Base-by-base conservation (phyloP, 1,140 invertebrate genomes). In the Dermatophagoides farinae region DNA sequence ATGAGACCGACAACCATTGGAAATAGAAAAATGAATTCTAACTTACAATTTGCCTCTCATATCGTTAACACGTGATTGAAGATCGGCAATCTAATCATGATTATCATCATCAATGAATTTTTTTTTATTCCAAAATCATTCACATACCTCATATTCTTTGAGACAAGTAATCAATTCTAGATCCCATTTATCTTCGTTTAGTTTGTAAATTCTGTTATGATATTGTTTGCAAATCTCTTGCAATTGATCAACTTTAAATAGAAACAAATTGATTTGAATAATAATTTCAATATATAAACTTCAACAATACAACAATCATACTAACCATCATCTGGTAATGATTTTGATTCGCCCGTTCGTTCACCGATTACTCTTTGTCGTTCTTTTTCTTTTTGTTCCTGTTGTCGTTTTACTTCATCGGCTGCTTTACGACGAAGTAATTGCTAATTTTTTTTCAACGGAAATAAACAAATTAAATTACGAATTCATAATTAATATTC, bases 101-200 rank as follows among this genome's bases (percentile, higher is more conserved):
- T 6, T 6, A 6, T 43, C 12, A 43, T 43, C n/a, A 16, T 6
- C 5, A 43, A 16, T 43, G 5, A 43, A 16, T 43, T 43, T 10
- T 43, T 43, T 16, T 16, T 6, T 11, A 43, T 11, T 16, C 4
- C 10, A 43, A 16, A 5, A 43, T 43, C 41, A 43, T 80, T 88
- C 89, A 78, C 86, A 82, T 77, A 95, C 88, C 83, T 93, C 87
- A 80, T 87, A 84, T 84, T 97, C 57, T 31, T 58, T 58, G 39
- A 58, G 4, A 22, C 57, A 58, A 14, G 57, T 58, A 23, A 23
- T 38, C 57, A 58, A 23, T 23, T 58, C 91, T 84, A 96, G 89
- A 84, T 96, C 91, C 84, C 90, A 97, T 81, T 95, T 93, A 78
- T 93, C 88, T 79, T 88, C 85, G 80, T 96, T 90, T 80, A 91